These are phyloP conservation scores for Phaetusa simplex DNA, from an alignment of 2,113 vertebrate species.

Conservation along the genomic window DNA sequence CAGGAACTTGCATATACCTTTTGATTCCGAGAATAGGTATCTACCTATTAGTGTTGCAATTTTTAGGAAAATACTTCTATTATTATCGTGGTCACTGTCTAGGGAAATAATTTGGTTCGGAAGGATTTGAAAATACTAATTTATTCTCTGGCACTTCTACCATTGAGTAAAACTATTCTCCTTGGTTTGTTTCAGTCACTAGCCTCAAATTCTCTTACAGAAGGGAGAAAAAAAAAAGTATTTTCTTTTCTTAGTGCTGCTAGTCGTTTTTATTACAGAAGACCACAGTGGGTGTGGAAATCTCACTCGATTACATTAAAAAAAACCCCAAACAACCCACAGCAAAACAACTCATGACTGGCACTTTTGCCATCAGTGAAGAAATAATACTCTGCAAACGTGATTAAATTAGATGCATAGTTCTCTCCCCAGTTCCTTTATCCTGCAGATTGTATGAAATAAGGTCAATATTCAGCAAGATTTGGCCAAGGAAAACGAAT, in stretches of 20 bases:
- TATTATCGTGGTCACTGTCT: slow-evolving; percentile 48
- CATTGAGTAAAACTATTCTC: slow-evolving; percentile 48
- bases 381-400: not conserved
- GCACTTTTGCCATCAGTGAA: not conserved
- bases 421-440: slow-evolving; percentile 55
- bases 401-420: not conserved
- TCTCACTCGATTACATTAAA: slow-evolving; percentile 5
- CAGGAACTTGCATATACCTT: slow-evolving; percentile 42
- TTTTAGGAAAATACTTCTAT: slow-evolving; percentile 53
- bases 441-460: slow-evolving; percentile 49
- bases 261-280: slow-evolving; percentile 35
- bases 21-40: slow-evolving; percentile 48
- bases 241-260: slow-evolving; percentile 37
- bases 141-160: slow-evolving; percentile 52
- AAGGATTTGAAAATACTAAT: slow-evolving; percentile 70
- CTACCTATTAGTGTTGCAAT: slow-evolving; percentile 47
- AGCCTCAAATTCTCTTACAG: slow-evolving; percentile 41
- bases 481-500: slow-evolving; percentile 68
- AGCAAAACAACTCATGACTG: not conserved
- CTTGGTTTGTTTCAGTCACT: slow-evolving; percentile 26
- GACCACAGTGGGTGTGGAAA: not conserved
- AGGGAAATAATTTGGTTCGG: slow-evolving; percentile 32
- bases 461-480: slow-evolving; percentile 63
- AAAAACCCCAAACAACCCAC: not conserved
- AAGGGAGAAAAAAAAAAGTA: slow-evolving; percentile 11